phyloP scores from a whole-genome alignment of 1,140 invertebrate species.

The Teleogryllus occipitalis region DNA sequence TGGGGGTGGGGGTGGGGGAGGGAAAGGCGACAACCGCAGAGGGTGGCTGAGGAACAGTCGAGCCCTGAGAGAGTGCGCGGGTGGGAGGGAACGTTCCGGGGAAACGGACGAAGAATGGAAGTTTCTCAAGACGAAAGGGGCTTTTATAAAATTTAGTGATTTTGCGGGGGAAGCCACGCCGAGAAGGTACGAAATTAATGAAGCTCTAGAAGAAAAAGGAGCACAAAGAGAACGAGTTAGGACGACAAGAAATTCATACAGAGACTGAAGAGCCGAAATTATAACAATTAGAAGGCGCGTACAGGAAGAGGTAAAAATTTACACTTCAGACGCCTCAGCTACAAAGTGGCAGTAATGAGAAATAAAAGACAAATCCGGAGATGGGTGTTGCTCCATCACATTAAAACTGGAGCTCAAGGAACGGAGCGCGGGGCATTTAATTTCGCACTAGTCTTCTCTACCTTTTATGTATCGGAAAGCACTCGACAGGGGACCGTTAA shows the following conservation, averaged over 20 bases:
- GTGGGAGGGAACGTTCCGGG: not conserved
- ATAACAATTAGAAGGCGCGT: constrained; percentile 4
- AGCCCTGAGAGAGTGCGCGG: too few species aligned
- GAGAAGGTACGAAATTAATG: constrained; percentile 4
- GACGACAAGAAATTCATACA: constrained; percentile 4
- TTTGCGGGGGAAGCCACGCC: not conserved
- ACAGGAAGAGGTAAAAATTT: constrained; percentile 5
- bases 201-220: constrained; percentile 1
- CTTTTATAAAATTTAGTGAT: constrained; percentile 6
- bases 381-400: not conserved
- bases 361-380: constrained; percentile 4
- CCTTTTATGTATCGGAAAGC: constrained; percentile 1
- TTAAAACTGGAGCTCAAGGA: not conserved
- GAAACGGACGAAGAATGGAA: not conserved
- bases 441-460: not conserved
- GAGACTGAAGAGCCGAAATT: not conserved
- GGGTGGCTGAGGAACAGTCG: too few species aligned
- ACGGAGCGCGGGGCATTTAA: not conserved
- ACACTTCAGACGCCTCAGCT: not conserved
- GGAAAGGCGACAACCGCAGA: too few species aligned
- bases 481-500: not conserved
- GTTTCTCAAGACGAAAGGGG: constrained; percentile 3
- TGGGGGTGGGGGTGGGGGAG: too few species aligned
- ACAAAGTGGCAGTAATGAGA: constrained; percentile 1
- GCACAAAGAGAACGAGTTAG: not conserved